Base-by-base conservation (phyloP, 2,888 invertebrate genomes). In the Xanthia icteritia region DNA sequence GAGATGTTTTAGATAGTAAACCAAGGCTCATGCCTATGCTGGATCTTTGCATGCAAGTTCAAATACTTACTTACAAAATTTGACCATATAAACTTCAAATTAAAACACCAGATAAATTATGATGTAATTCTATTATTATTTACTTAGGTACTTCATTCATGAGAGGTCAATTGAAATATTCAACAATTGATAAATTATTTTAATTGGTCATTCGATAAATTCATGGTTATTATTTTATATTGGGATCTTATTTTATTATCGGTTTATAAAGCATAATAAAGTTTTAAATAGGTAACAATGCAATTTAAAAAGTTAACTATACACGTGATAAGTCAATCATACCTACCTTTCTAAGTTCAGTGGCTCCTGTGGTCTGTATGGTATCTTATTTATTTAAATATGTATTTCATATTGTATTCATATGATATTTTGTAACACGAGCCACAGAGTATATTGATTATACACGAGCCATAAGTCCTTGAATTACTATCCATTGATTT, bases 91-190 rank as follows among this genome's bases (percentile, higher is more conserved):
- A 51, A 58, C 23, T 51, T 66, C 11, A n/a, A 60, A 39, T 56
- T 36, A 48, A 60, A 42, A 65, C 23, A 81, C 45, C 54, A 82
- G 45, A 11, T 42, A 39, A 6, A 67, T 31, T 77, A 86, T 86
- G 54, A 86, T 82, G 83, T 45, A 86, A 83, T 72, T 61, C 27
- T 71, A 13, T 82, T 82, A 64, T 70, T 85, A 73, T 73, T 70
- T 70, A 68, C n/a, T 67, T 58, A 69, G 1, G 20, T 63, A 56
- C 39, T 66, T 84, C 61, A 80, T 68, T 75, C 67, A 42, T 67
- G 31, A 77, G 64, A 70, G 83, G 86, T 86, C 86, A 83, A 31
- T 81, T 75, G 27, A 75, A 75, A 85, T 71, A 82, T 73, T 73
- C 71, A 71, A 77, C 60, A 51, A 72, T 77, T 68, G 71, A 83